Base-by-base conservation (phyloP, 2,888 invertebrate genomes). In the Diplazon laetatorius region DNA sequence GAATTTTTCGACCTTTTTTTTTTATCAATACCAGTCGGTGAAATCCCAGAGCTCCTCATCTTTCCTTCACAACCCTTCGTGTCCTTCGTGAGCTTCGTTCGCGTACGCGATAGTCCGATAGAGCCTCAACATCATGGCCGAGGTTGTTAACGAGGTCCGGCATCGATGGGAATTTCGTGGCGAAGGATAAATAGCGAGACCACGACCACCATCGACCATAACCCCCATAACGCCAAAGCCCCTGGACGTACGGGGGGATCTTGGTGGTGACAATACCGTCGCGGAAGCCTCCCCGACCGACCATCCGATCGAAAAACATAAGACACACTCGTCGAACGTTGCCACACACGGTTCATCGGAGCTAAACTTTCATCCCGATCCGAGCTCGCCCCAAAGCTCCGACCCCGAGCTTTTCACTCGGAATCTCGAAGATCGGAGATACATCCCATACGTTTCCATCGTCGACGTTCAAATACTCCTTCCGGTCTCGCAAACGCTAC, bases 101-200 rank as follows among this genome's bases (percentile, higher is more conserved):
- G 76, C 59, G 76, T 62, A 73, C 79, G 66, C 70, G 76, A 74
- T 66, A 57, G 59, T 59, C 39, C 14, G 57, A 70, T 80, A 80
- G 80, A 18, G 12, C 3, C 12, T 8, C 12, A 1, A 4, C n/a
- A 50, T 22, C 76, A 78, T 80, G 83, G 76, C 80, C 79, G 82
- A 80, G 79, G 85, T 85, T 87, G 85, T 86, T 87, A 86, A 86
- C 86, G 86, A 85, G 85, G n/a, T n/a, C 76, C 75, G 82, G 80
- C 86, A 85, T 80, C 86, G 84, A 82, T 83, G 86, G 82, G 85
- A 82, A 83, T 78, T 83, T 85, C 81, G 83, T 78, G 65, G 62
- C 62, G 75, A 25, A 44, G 71, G 48, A n/a, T 52, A 30, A 60
- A 44, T 14, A 69, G 65, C 72, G 77, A 52, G 35, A 57, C 57